phyloP scores from a whole-genome alignment of 2,113 vertebrate genomes.

The Castor canadensis region DNA sequence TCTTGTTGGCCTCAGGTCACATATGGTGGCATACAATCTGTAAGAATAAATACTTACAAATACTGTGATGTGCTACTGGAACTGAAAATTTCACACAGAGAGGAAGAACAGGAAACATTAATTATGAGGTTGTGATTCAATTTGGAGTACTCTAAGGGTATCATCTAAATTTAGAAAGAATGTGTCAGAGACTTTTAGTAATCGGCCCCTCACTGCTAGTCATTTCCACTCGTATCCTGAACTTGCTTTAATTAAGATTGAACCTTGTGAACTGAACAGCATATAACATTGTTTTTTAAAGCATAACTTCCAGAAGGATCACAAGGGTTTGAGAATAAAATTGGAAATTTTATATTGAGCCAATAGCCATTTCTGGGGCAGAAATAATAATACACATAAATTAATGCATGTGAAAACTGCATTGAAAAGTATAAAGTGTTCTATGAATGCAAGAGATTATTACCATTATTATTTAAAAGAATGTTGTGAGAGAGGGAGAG shows the following conservation, averaged over 20 bases:
- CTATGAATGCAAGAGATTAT: neutral
- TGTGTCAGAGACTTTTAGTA: slow-evolving; percentile 53
- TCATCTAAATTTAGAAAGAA: slow-evolving; percentile 73
- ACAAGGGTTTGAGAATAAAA: slow-evolving; percentile 35
- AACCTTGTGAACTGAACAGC: slow-evolving; percentile 58
- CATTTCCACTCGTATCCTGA: slow-evolving; percentile 51
- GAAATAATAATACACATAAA: neutral
- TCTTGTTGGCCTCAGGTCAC: slow-evolving; percentile 27
- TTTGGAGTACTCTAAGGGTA: slow-evolving; percentile 59
- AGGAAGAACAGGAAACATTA: slow-evolving; percentile 73
- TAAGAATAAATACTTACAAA: slow-evolving; percentile 66
- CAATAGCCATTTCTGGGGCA: slow-evolving; percentile 17
- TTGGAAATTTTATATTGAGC: slow-evolving; percentile 11
- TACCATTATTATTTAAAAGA: slow-evolving; percentile 50
- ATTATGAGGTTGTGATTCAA: slow-evolving; percentile 75
- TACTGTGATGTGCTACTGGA: slow-evolving; percentile 12
- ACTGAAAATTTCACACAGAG: slow-evolving; percentile 45
- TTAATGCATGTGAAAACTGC: neutral
- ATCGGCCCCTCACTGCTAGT: slow-evolving; percentile 61
- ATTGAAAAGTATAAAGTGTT: neutral
- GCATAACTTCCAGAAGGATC: slow-evolving; percentile 37
- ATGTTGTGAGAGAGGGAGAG: neutral
- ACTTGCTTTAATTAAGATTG: slow-evolving; percentile 74
- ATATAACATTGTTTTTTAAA: slow-evolving; percentile 29
- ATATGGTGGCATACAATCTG: neutral